phyloP scores from a whole-genome alignment of 2,797 vertebrate species.

The Diplodus sargus region DNA sequence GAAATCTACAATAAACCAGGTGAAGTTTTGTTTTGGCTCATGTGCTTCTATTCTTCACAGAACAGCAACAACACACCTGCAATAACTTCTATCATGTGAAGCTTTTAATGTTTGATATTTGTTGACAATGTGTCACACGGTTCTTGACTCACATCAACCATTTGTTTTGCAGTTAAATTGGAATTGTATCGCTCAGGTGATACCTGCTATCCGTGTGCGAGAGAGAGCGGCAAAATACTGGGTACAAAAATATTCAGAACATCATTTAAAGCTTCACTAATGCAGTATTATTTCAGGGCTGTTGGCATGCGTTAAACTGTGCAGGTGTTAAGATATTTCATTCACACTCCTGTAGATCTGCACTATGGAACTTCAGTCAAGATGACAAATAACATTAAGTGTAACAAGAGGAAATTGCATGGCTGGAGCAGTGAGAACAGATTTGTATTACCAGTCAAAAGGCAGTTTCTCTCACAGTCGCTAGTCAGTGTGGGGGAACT shows the following conservation, averaged over 20 bases:
- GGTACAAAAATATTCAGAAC: background rate
- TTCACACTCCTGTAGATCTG: constrained; percentile 27
- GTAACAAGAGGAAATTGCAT: constrained; percentile 42
- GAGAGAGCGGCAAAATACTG: background rate
- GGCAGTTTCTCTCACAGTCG: constrained; percentile 31
- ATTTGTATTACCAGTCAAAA: constrained; percentile 39
- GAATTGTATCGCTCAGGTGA: background rate
- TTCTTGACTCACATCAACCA: background rate
- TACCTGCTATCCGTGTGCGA: background rate
- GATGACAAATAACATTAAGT: constrained; percentile 57
- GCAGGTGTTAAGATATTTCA: constrained; percentile 32
- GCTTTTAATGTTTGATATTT: background rate
- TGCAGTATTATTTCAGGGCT: constrained; percentile 7
- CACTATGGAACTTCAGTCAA: constrained; percentile 28
- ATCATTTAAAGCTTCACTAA: constrained; percentile 27
- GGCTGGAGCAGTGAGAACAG: constrained; percentile 28
- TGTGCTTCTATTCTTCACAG: background rate
- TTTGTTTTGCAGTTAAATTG: background rate
- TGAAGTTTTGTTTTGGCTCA: background rate
- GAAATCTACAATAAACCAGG: constrained; percentile 7
- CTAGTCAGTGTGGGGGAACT: background rate
- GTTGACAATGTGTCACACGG: background rate
- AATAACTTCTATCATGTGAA: background rate
- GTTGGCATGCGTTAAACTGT: constrained; percentile 26
- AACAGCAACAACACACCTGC: constrained; percentile 2